These are phyloP conservation scores for Cheilosia vernalis DNA, from an alignment of 2,888 invertebrate genomes.

Conservation along the genomic window DNA sequence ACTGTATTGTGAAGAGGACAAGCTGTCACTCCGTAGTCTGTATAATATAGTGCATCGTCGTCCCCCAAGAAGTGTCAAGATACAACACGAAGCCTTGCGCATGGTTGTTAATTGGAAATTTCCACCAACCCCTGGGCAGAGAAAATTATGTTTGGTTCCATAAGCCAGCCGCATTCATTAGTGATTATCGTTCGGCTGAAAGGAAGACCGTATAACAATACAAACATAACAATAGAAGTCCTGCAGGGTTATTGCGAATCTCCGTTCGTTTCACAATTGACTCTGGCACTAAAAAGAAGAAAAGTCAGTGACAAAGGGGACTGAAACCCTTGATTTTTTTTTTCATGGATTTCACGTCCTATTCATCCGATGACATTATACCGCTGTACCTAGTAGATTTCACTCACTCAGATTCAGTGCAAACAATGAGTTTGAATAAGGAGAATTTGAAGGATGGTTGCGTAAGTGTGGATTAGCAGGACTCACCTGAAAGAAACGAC, in stretches of 20 bases:
- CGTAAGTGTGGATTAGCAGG: too few species aligned
- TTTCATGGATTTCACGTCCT: background rate
- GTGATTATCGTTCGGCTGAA: conserved; percentile 2
- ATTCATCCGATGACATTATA: background rate
- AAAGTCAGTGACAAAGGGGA: background rate
- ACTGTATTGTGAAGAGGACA: background rate
- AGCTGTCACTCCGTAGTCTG: background rate
- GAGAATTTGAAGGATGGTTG: too few species aligned
- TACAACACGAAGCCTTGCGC: conserved; percentile 7
- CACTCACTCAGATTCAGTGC: background rate
- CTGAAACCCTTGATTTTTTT: conserved; percentile 5
- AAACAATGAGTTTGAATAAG: background rate
- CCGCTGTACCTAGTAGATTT: background rate
- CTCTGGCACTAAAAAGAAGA: background rate
- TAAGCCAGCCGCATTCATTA: conserved; percentile 1
- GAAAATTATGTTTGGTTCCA: conserved; percentile 6
- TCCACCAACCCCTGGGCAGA: background rate
- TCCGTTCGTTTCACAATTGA: background rate
- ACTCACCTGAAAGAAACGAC: too few species aligned
- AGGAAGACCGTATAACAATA: conserved; percentile 5
- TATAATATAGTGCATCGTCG: background rate
- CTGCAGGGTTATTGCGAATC: background rate
- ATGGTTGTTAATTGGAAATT: conserved; percentile 15
- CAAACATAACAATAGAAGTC: conserved; percentile 8
- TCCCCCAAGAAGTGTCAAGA: conserved; percentile 1